phyloP scores from a whole-genome alignment of 1,140 invertebrate species.

The Apocrypta bakeri region DNA sequence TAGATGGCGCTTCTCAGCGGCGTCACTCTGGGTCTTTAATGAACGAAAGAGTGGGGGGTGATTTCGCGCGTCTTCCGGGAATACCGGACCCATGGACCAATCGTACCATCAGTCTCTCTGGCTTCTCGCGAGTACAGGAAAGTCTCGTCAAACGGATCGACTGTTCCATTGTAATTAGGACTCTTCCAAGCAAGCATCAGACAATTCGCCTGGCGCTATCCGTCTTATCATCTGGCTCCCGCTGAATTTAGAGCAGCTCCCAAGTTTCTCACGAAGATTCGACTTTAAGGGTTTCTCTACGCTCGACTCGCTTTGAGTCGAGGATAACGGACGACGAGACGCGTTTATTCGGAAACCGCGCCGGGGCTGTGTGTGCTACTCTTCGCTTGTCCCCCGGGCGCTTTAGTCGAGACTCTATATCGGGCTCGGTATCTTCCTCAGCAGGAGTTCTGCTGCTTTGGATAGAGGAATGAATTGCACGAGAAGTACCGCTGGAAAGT shows the following conservation, averaged over 20 bases:
- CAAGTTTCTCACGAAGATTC: conserved; percentile 32
- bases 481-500: neutral
- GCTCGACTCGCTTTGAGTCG: neutral
- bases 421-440: neutral
- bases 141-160: conserved; percentile 9
- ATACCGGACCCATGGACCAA: neutral
- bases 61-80: conserved; percentile 10
- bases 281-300: conserved; percentile 25
- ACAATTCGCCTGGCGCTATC: conserved; percentile 25
- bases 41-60: neutral
- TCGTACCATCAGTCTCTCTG: neutral
- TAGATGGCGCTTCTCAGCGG: neutral
- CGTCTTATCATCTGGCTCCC: conserved; percentile 23
- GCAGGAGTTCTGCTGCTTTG: neutral
- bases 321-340: neutral
- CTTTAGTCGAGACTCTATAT: neutral
- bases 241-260: conserved; percentile 15
- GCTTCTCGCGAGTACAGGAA: neutral
- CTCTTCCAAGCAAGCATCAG: neutral
- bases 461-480: neutral
- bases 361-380: neutral
- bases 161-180: conserved; percentile 36
- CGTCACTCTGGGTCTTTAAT: neutral
- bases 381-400: neutral
- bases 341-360: neutral